Conservation (phyloP, 2,888 invertebrate genomes). For the Merodon equestris region DNA sequence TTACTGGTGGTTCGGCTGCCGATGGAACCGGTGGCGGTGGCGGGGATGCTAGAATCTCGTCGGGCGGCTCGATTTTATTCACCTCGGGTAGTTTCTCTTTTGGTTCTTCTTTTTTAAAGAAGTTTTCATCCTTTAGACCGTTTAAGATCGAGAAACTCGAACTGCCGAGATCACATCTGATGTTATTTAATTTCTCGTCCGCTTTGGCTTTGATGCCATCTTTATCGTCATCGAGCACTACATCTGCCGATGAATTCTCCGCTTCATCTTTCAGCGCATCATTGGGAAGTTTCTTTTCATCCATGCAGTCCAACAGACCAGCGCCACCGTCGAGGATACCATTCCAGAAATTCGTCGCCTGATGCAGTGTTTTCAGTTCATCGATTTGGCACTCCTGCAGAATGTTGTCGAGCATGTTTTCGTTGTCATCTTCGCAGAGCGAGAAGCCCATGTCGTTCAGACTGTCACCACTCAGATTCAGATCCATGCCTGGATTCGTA, state of each 20-base stretch:
- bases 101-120: constrained; percentile 73
- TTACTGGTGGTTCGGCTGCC: neutral
- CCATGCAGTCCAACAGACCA: constrained; percentile 74
- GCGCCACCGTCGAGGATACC: constrained; percentile 78
- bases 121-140: constrained; percentile 71
- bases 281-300: constrained; percentile 72
- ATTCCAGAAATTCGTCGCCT: constrained; percentile 78
- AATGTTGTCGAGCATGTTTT: constrained; percentile 78
- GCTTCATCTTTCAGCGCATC: constrained; percentile 43
- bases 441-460: constrained; percentile 77
- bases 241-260: constrained; percentile 74
- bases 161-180: constrained; percentile 58
- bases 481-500: constrained; percentile 72
- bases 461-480: constrained; percentile 78
- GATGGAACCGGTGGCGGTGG: constrained; percentile 55
- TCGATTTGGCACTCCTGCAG: constrained; percentile 78
- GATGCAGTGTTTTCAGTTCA: constrained; percentile 77
- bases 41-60: constrained; percentile 68
- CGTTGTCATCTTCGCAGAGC: constrained; percentile 77
- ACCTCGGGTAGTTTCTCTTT: constrained; percentile 64
- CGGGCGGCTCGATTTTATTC: constrained; percentile 72
- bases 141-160: constrained; percentile 49
- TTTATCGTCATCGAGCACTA: constrained; percentile 69
- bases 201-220: constrained; percentile 33
- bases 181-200: constrained; percentile 40